phyloP scores from a whole-genome alignment of 2,113 vertebrate species.

The Ciconia stormi region DNA sequence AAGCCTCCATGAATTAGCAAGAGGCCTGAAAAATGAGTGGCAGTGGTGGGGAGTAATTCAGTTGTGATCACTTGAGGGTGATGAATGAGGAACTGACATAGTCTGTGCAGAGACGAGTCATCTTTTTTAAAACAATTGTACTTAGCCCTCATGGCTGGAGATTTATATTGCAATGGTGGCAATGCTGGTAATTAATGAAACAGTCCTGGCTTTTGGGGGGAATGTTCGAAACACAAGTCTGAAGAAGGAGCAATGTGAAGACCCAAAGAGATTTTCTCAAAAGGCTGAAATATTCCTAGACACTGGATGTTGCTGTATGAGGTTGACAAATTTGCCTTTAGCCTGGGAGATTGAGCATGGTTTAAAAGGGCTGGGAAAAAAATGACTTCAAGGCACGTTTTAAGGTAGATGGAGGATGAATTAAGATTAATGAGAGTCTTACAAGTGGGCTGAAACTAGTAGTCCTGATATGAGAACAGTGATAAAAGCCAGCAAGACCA shows the following conservation, averaged over 20 bases:
- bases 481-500: constrained; percentile 52
- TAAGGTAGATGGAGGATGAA: constrained; percentile 62
- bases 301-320: constrained; percentile 30
- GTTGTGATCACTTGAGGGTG: constrained; percentile 73
- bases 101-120: constrained; percentile 76
- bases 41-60: constrained; percentile 68
- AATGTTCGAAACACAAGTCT: neutral
- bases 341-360: constrained; percentile 35
- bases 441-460: constrained; percentile 46
- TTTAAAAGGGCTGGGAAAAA: constrained; percentile 51
- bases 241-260: neutral
- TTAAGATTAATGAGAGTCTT: constrained; percentile 70
- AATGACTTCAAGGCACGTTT: constrained; percentile 53
- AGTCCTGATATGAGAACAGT: constrained; percentile 30
- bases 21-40: constrained; percentile 72
- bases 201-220: constrained; percentile 36
- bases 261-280: neutral
- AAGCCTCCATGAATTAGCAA: constrained; percentile 66
- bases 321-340: constrained; percentile 55
- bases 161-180: constrained; percentile 25
- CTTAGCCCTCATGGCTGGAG: constrained; percentile 59
- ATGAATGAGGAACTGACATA: constrained; percentile 83
- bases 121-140: constrained; percentile 81
- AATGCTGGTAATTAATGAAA: constrained; percentile 76
- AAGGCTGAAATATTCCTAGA: constrained; percentile 28